A percentile compares a stretch with the other conserved stretches of the same genome.
phyloP scores from a whole-genome alignment of 2,888 invertebrate genomes.

The Amblyteles armatorius region DNA sequence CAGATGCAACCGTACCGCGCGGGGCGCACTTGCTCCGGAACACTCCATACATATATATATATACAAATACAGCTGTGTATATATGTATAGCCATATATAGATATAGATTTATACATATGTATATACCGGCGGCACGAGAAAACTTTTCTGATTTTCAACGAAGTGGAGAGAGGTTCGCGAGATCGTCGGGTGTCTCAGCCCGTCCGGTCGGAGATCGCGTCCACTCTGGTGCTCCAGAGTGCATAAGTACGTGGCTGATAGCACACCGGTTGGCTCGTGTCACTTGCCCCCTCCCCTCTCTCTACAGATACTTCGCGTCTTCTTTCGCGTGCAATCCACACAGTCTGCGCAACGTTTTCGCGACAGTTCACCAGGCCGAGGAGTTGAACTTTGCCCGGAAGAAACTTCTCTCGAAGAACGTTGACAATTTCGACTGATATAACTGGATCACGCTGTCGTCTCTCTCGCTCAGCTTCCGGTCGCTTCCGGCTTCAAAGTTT shows the following conservation, averaged over 20 bases:
- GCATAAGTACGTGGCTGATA: conserved; percentile 64
- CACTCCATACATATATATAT: neutral
- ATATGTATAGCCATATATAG: neutral
- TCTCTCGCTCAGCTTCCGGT: neutral
- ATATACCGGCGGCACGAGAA: conserved; percentile 10
- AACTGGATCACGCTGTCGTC: neutral
- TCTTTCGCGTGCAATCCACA: conserved; percentile 14
- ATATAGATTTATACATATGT: neutral
- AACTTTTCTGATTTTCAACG: conserved; percentile 72
- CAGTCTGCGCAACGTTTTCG: conserved; percentile 34
- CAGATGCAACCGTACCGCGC: conserved; percentile 16
- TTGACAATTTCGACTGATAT: conserved; percentile 32
- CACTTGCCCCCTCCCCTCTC: conserved; percentile 3
- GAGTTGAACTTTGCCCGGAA: conserved; percentile 21
- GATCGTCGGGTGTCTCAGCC: conserved; percentile 2
- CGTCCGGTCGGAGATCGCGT: conserved; percentile 15
- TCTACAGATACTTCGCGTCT: conserved; percentile 12
- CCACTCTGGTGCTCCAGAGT: conserved; percentile 23
- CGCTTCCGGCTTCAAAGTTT: neutral
- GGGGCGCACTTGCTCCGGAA: conserved; percentile 2
- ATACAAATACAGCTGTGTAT: neutral
- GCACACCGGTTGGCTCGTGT: conserved; percentile 43
- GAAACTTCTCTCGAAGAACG: conserved; percentile 19
- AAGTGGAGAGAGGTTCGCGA: conserved; percentile 22
- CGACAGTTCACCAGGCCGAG: conserved; percentile 28